phyloP scores from a whole-genome alignment of 2,113 vertebrate species.

The Lamprologus lemairii region DNA sequence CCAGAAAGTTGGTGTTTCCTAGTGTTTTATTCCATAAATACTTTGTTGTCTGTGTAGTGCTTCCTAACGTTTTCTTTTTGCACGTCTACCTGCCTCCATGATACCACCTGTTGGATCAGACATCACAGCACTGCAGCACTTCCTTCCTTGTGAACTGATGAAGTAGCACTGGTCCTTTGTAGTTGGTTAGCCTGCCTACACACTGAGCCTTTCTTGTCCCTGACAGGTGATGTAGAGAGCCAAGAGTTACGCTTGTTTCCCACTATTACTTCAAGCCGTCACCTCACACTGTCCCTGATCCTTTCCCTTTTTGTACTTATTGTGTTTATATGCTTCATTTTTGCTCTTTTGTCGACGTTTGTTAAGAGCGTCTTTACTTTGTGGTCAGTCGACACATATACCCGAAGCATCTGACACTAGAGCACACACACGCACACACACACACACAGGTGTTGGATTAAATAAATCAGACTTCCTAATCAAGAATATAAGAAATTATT shows the following conservation, averaged over 20 bases:
- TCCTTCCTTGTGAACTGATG: not conserved
- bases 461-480: not conserved
- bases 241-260: not conserved
- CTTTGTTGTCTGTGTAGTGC: not conserved
- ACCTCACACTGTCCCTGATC: not conserved
- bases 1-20: not conserved
- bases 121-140: not conserved
- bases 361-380: not conserved
- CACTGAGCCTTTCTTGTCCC: not conserved
- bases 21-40: fast-evolving
- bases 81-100: not conserved
- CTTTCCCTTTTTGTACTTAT: not conserved
- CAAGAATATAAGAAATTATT: not conserved
- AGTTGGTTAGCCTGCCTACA: not conserved
- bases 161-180: not conserved
- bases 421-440: fast-evolving
- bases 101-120: not conserved
- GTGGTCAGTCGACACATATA: not conserved
- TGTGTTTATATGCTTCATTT: not conserved
- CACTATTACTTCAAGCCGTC: not conserved
- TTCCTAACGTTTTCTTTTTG: not conserved
- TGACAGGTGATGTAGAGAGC: not conserved
- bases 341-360: not conserved
- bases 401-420: not conserved
- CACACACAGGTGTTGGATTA: not conserved